These are phyloP conservation scores for Monarcha castaneiventris DNA, from an alignment of 2,113 vertebrate species.

Conservation along the genomic window DNA sequence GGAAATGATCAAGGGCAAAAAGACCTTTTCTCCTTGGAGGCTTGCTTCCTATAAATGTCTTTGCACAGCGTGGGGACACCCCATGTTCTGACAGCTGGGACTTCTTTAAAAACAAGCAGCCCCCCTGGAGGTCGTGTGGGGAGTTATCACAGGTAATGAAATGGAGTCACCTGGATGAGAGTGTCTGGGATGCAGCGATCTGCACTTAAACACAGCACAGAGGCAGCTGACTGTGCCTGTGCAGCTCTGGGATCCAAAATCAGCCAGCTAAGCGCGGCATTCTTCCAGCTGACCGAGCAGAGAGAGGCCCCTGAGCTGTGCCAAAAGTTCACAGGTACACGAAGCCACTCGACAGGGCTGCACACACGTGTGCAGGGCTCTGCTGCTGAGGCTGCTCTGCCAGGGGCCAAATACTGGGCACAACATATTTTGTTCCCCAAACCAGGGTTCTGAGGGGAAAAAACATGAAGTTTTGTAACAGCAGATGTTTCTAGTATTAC, in stretches of 20 bases:
- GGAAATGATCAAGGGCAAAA: background rate
- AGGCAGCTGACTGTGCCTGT: background rate
- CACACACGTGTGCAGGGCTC: rapidly evolving
- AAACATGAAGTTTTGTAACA: background rate
- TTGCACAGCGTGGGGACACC: background rate
- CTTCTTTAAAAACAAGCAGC: background rate
- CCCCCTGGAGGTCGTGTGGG: rapidly evolving
- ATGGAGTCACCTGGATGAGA: background rate
- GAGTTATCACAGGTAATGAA: background rate
- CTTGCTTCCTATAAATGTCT: background rate
- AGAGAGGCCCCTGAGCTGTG: background rate
- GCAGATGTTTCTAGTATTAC: background rate
- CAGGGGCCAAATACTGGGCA: background rate
- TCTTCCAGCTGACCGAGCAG: background rate
- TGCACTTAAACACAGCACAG: background rate
- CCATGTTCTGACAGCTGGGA: background rate
- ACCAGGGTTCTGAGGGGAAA: background rate
- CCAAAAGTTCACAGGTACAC: background rate
- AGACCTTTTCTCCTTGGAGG: background rate
- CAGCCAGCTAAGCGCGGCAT: background rate
- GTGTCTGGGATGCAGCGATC: background rate
- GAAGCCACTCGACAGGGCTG: background rate
- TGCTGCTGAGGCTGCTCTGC: background rate
- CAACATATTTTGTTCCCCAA: rapidly evolving
- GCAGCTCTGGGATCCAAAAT: background rate